Percentiles rank a stretch among this genome's conserved stretches.
These are phyloP conservation scores for Agraylea sexmaculata DNA, from an alignment of 1,140 invertebrate genomes.

Conservation along the genomic window DNA sequence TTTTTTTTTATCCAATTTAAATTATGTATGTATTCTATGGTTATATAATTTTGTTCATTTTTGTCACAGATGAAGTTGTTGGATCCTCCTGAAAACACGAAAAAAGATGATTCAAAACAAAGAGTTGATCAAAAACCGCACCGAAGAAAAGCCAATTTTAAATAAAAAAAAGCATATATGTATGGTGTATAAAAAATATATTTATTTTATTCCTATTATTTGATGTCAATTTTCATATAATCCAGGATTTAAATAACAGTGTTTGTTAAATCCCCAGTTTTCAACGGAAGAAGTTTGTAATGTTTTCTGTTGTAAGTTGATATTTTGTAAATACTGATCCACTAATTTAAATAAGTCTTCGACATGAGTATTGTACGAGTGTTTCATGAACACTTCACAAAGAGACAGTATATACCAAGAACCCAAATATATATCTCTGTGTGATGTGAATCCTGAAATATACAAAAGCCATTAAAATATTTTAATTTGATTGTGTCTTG, in stretches of 20 bases:
- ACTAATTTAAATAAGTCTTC: constrained; percentile 55
- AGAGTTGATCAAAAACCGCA: not conserved
- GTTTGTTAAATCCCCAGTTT: constrained; percentile 47
- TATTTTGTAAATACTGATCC: constrained; percentile 32
- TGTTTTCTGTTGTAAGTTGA: constrained; percentile 22
- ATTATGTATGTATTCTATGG: constrained; percentile 4
- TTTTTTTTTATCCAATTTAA: not conserved
- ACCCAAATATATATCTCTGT: constrained; percentile 48
- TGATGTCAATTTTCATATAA: constrained; percentile 26
- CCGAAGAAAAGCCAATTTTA: not conserved
- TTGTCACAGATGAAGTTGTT: constrained; percentile 3
- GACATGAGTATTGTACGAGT: constrained; percentile 50
- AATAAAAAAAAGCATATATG: not conserved
- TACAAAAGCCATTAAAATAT: not conserved
- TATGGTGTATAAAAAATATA: not conserved
- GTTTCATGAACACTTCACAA: constrained; percentile 59
- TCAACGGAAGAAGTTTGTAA: constrained; percentile 44
- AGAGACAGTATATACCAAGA: constrained; percentile 68
- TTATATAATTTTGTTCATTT: not conserved
- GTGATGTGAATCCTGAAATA: constrained; percentile 46
- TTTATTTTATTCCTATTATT: not conserved
- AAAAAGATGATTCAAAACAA: not conserved
- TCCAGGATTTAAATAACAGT: constrained; percentile 51
- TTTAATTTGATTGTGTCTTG: not conserved
- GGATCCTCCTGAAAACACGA: not conserved